A percentile compares a stretch with the other conserved stretches of the same genome.
Conservation (phyloP, 1,140 invertebrate species). For the Hycleus phaleratus region DNA sequence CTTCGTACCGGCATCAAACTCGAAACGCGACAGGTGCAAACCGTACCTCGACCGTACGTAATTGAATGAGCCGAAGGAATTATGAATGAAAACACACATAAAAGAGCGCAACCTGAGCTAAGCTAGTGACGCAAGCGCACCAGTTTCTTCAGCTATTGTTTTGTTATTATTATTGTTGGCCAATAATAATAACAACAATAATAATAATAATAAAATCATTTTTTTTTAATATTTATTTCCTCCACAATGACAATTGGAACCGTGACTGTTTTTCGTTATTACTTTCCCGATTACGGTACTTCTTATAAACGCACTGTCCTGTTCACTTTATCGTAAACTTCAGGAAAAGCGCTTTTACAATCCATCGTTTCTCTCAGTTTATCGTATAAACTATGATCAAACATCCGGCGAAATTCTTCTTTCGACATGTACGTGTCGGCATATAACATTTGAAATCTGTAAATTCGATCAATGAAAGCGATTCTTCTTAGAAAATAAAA, state of each 20-base stretch:
- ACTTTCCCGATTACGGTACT: neutral
- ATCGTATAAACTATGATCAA: slow-evolving; percentile 73
- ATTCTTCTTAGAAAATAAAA: neutral
- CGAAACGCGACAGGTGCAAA: slow-evolving; percentile 9
- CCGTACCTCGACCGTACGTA: slow-evolving; percentile 6
- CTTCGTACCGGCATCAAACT: no score
- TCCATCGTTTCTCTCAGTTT: slow-evolving; percentile 50
- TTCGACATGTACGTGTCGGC: slow-evolving; percentile 70
- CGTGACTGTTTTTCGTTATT: slow-evolving; percentile 1
- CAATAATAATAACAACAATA: neutral
- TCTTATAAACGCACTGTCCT: slow-evolving; percentile 50
- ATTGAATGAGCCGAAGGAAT: slow-evolving; percentile 11
- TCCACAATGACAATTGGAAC: neutral
- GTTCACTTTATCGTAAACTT: slow-evolving; percentile 77
- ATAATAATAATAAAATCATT: neutral
- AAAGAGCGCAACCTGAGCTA: slow-evolving; percentile 5
- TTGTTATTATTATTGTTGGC: neutral
- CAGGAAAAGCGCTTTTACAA: slow-evolving; percentile 69
- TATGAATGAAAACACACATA: slow-evolving; percentile 6
- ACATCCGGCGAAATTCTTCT: slow-evolving; percentile 76
- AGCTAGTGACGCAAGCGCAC: slow-evolving; percentile 9
- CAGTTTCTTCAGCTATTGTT: slow-evolving; percentile 3
- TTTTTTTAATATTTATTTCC: neutral
- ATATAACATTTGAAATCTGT: slow-evolving; percentile 75
- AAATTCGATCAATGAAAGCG: no score